Base-by-base conservation (phyloP, 1,140 invertebrate species). In the Drosophila azteca region DNA sequence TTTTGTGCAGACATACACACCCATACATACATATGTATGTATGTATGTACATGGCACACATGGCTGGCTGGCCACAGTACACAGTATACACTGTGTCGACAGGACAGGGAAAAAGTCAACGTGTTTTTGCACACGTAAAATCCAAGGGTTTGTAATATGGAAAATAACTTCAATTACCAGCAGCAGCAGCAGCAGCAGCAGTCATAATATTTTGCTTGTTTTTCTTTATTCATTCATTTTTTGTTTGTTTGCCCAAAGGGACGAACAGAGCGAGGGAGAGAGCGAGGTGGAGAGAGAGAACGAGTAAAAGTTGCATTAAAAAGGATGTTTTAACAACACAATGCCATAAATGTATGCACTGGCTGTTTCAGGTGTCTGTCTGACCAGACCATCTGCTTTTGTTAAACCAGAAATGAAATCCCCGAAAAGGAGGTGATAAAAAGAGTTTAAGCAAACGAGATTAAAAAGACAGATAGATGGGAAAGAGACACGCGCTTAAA, bases 161-260 rank as follows among this genome's bases (percentile, higher is more conserved):
- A 74, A 84, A 84, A 79, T 67, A 79, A 84, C 80, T 79, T 84
- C 68, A 84, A 84, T 79, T 84, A 82, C 63, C 59, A 43, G 58
- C 51, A 68, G 50, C 51, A 68, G 50, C 63, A 5, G 26, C 59
- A 43, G 58, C 51, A 68, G 50, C 51, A 68, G 50, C 63, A 5
- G 26, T 35, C 57, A 29, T 49, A 69, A 69, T 69, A 69, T 68
- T 68, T 69, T 69, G 9, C 31, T 31, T 17, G 63, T 11, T 17
- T 45, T 68, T 11, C 50, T 68, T 49, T 55, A 13, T 26, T 15
- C 29, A 48, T 39, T 31, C 31, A 15, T 20, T 29, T 66, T 57
- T 55, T 49, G 13, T n/a, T 9, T 9, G 6, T 8, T 20, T 46
- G 0, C n/a, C 22, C 11, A 39, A 39, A 39, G 11, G 13, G 35